Evolutionary conservation across 2,113 vertebrate species (phyloP), one percentile per base, ranked within the genome.

Genomic region (Myrmecophaga tridactyla): DNA sequence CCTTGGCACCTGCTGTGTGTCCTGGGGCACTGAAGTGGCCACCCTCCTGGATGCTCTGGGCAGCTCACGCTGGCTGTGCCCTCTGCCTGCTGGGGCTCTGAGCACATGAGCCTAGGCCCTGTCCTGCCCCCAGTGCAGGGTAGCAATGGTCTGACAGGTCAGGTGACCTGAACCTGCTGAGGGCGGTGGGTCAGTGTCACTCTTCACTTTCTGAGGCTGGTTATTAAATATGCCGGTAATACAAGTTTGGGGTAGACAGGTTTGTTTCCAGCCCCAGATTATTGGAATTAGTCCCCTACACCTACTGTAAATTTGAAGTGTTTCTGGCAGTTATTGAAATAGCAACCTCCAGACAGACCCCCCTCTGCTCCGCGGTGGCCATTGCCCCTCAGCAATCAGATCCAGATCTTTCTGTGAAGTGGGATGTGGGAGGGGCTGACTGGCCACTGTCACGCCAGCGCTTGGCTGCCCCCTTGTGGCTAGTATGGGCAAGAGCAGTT

Each of bases 141-240:
- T 27, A 27, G 18, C 51, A 6, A 2, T 70, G 46, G n/a, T 58
- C 89, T 27, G 85, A 85, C 46, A 82, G 78, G 21, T 31, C 77
- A 39, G 34, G 34, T 25, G 78, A 46, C 76, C 36, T 43, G 36
- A 75, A 11, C 72, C 81, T 87, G 77, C 36, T 53, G 91, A 82
- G 73, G 82, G 27, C 69, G 20, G 7, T 36, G 25, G 58, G 56
- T 87, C 67, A 12, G 12, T 58, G 60, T 21, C 21, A 41, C 62
- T 34, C 51, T 7, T 75, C 29, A 31, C 77, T 89, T 85, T 31
- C 67, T 56, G 14, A 46, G 70, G 31, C 88, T 92, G 85, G n/a
- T 93, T 80, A 92, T 78, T 88, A 94, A 90, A 94, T 80, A 23
- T 29, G 2, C 36, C 27, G 62, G 39, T 27, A 31, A 87, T 67